These are phyloP conservation scores for Heliconius hermathena DNA, from an alignment of 1,140 invertebrate genomes.

Conservation along the genomic window DNA sequence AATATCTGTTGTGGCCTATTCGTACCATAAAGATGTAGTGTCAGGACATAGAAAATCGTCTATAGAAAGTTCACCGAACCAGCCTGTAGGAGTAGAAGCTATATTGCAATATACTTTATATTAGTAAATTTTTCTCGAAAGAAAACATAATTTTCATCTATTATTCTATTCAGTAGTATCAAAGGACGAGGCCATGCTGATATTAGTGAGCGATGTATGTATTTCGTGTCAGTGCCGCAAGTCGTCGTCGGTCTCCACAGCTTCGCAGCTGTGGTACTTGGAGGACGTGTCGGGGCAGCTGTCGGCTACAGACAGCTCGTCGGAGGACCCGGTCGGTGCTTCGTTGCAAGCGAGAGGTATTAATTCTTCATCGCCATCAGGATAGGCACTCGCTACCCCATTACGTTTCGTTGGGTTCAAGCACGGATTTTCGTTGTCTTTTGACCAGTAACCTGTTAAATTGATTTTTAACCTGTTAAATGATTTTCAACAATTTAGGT, in stretches of 20 bases:
- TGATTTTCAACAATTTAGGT: too few species aligned
- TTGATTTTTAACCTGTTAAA: slow-evolving; percentile 31
- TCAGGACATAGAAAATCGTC: too few species aligned
- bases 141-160: too few species aligned
- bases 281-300: slow-evolving; percentile 88
- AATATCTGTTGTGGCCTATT: too few species aligned
- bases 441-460: slow-evolving; percentile 56
- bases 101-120: too few species aligned
- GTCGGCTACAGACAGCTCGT: slow-evolving; percentile 85
- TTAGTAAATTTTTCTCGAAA: too few species aligned
- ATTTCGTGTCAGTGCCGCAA: slow-evolving; percentile 57
- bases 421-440: slow-evolving; percentile 43
- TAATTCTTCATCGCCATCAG: slow-evolving; percentile 64
- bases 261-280: slow-evolving; percentile 88
- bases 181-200: not conserved
- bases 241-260: slow-evolving; percentile 84
- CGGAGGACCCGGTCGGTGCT: slow-evolving; percentile 82
- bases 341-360: slow-evolving; percentile 71
- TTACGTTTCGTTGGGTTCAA: slow-evolving; percentile 48
- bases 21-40: too few species aligned
- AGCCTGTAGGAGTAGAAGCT: too few species aligned
- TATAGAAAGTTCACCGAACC: too few species aligned
- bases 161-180: not conserved
- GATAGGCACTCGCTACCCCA: slow-evolving; percentile 55
- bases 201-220: not conserved